phyloP scores from a whole-genome alignment of 2,113 vertebrate genomes.

The Dasyprocta punctata region DNA sequence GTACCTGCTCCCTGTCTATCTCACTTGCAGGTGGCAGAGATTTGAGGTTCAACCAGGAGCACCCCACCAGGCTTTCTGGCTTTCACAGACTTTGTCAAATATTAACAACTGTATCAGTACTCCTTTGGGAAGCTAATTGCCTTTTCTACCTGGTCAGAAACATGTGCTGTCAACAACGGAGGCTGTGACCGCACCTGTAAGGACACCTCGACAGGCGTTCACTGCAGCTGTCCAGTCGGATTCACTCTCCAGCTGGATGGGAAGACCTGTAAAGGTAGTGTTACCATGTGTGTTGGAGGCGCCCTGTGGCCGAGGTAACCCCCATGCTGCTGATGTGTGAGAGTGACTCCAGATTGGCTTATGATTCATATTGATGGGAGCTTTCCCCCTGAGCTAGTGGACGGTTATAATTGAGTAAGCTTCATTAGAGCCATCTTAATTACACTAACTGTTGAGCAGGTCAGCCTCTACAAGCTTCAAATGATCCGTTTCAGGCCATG shows the following conservation, averaged over 20 bases:
- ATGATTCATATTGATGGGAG: slow-evolving; percentile 62
- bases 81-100: slow-evolving; percentile 12
- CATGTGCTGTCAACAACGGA: slow-evolving; percentile 96
- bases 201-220: slow-evolving; percentile 97
- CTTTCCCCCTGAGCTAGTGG: slow-evolving; percentile 57
- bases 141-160: slow-evolving; percentile 88
- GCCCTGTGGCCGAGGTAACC: fast-evolving
- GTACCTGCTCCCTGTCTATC: background rate
- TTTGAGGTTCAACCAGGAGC: background rate
- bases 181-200: slow-evolving; percentile 98
- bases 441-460: slow-evolving; percentile 70
- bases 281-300: fast-evolving
- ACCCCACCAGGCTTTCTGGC: background rate
- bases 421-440: slow-evolving; percentile 78
- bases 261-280: slow-evolving; percentile 97
- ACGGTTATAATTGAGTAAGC: slow-evolving; percentile 72
- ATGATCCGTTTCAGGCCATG: slow-evolving; percentile 56
- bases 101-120: background rate
- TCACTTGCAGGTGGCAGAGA: background rate
- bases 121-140: slow-evolving; percentile 36
- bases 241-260: slow-evolving; percentile 96
- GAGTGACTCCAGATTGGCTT: slow-evolving; percentile 23
- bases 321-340: background rate
- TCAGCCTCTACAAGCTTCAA: slow-evolving; percentile 66
- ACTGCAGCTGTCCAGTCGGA: slow-evolving; percentile 96